phyloP scores from a whole-genome alignment of 2,113 vertebrate genomes.

The Pavo muticus region DNA sequence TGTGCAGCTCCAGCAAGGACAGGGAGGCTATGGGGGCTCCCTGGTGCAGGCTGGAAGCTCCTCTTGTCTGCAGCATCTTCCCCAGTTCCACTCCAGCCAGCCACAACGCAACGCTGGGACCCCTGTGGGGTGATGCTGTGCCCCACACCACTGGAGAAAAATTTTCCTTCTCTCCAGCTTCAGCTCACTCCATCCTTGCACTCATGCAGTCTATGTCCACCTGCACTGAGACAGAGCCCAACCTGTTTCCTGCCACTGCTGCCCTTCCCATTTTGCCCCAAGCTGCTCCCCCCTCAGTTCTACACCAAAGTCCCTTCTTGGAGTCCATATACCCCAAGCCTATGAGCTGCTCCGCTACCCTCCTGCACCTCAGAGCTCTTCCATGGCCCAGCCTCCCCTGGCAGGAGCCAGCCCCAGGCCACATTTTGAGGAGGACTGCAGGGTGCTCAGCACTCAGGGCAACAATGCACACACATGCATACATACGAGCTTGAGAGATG shows the following conservation, averaged over 20 bases:
- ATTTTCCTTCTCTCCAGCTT: not conserved
- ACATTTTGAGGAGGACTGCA: not conserved
- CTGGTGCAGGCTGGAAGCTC: not conserved
- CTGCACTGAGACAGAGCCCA: not conserved
- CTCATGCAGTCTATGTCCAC: not conserved
- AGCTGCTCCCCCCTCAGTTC: not conserved
- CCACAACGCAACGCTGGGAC: rapidly evolving
- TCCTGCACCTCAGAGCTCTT: not conserved
- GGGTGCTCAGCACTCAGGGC: not conserved
- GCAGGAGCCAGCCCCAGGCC: not conserved
- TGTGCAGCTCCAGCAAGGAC: not conserved
- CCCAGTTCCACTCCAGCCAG: rapidly evolving
- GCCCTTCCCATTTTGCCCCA: rapidly evolving
- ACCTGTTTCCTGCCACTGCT: not conserved
- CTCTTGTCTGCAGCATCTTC: not conserved
- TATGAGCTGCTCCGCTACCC: not conserved
- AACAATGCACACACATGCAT: not conserved
- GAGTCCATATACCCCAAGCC: rapidly evolving
- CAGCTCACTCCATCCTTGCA: not conserved
- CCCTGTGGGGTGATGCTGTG: rapidly evolving
- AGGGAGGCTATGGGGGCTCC: not conserved
- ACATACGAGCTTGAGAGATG: rapidly evolving
- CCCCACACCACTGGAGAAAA: rapidly evolving
- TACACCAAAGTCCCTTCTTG: not conserved
- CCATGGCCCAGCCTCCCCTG: rapidly evolving